Conservation (phyloP, 2,113 vertebrate genomes). For the Ptilorrhoa leucosticta region DNA sequence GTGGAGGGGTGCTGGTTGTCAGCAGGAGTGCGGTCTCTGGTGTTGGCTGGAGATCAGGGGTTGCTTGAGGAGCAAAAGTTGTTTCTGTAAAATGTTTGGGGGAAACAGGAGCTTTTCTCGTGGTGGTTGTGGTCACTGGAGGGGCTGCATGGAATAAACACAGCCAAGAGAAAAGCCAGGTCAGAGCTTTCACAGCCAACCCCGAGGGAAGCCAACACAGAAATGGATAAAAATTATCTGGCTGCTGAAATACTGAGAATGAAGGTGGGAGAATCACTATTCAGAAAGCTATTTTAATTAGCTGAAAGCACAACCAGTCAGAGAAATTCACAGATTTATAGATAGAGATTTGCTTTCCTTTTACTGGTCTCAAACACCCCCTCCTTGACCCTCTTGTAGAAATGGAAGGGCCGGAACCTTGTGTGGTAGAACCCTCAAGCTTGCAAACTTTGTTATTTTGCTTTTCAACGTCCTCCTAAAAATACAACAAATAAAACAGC, state of each 20-base stretch:
- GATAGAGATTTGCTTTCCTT: not conserved
- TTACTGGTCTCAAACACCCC: not conserved
- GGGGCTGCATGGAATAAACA: not conserved
- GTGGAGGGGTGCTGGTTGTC: not conserved
- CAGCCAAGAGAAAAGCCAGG: not conserved
- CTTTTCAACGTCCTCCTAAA: not conserved
- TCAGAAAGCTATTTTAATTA: not conserved
- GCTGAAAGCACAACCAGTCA: not conserved
- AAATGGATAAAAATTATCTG: not conserved
- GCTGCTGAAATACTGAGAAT: not conserved
- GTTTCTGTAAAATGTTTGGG: not conserved
- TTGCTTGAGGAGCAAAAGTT: not conserved
- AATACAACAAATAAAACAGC: not conserved
- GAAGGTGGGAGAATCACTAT: not conserved
- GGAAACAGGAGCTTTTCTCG: not conserved
- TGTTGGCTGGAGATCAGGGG: not conserved
- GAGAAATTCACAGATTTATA: not conserved
- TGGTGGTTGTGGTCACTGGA: not conserved
- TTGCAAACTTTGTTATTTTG: not conserved
- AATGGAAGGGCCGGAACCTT: not conserved
- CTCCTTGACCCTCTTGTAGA: not conserved
- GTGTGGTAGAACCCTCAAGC: accelerated
- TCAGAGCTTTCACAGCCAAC: not conserved
- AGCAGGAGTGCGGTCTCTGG: not conserved
- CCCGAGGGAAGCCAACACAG: not conserved